Base-by-base conservation (phyloP, 2,797 vertebrate genomes). In the Alauda arvensis region DNA sequence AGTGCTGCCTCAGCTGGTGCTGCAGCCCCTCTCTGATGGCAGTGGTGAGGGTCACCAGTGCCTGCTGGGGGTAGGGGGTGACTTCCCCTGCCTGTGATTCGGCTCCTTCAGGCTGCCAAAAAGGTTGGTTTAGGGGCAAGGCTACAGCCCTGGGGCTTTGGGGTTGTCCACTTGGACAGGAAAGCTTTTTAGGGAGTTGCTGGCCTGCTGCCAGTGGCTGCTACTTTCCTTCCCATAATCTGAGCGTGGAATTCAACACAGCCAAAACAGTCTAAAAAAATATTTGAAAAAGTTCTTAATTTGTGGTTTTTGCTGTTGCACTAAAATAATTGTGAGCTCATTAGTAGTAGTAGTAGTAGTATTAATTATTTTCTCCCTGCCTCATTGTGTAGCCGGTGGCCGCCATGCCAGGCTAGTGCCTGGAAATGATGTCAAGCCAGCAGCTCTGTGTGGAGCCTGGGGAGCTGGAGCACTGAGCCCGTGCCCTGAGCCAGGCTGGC, bases 381-480 rank as follows among this genome's bases (percentile, higher is more conserved):
- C 0, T 4, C 0, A 1, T 70, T 78, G 60, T 0, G 0, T 18
- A 42, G 81, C 40, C 0, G 0, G 26, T 52, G 83, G 43, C 63
- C 0, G 0, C 8, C 0, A 7, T 55, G 71, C 90, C 81, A 65
- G 61, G 70, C 29, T 15, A 23, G 53, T 82, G 88, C 76, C 81
- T 92, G 93, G 88, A 84, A 92, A 82, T 86, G 49, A 82, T 82
- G 78, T 49, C 33, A 68, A 92, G 23, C 34, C 81, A 13, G 4
- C 21, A 42, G n/a, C 42, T 55, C 24, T 3, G 33, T 2, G 0
- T 19, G 63, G 29, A 69, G 42, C 42, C 4, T 1, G 3, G 52
- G 67, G 59, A 87, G 61, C 34, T 8, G 12, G 26, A 46, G 55
- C 1, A 0, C 19, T 10, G 2, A 46, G 57, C 52, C 46, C 0